Evolutionary conservation across 2,113 vertebrate species (phyloP).

Genomic region (Mesitornis unicolor): DNA sequence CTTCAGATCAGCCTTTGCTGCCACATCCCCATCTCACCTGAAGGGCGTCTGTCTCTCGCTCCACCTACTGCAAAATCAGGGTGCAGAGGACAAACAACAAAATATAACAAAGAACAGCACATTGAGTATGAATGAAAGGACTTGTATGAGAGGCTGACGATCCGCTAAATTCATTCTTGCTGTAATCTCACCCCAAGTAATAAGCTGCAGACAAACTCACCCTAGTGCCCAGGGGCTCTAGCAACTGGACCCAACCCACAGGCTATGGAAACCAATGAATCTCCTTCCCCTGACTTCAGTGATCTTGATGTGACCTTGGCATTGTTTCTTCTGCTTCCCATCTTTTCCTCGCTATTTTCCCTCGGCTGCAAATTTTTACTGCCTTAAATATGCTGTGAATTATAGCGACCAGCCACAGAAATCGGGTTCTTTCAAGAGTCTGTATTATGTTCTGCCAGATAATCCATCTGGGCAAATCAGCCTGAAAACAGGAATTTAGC

Average conservation of each 20-base stretch:
- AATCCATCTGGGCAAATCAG: not conserved
- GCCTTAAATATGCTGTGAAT: not conserved
- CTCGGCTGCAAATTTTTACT: not conserved
- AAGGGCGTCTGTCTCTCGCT: not conserved
- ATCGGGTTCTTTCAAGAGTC: conserved; percentile 12
- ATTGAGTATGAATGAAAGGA: not conserved
- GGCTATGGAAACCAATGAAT: not conserved
- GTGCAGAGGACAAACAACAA: not conserved
- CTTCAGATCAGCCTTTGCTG: not conserved
- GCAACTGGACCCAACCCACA: not conserved
- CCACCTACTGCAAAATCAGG: not conserved
- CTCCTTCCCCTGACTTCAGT: not conserved
- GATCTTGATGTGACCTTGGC: not conserved
- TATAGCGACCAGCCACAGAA: not conserved
- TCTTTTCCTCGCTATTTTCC: not conserved
- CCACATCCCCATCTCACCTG: not conserved
- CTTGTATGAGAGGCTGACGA: not conserved
- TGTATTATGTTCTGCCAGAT: not conserved
- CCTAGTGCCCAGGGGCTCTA: not conserved
- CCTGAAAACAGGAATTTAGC: not conserved
- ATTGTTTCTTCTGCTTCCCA: not conserved
- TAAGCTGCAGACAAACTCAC: not conserved
- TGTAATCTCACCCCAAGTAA: not conserved
- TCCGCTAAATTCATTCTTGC: not conserved
- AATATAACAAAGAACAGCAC: not conserved